Evolutionary conservation across 1,140 invertebrate genomes (phyloP).

Genomic region (Colletes latitarsis): DNA sequence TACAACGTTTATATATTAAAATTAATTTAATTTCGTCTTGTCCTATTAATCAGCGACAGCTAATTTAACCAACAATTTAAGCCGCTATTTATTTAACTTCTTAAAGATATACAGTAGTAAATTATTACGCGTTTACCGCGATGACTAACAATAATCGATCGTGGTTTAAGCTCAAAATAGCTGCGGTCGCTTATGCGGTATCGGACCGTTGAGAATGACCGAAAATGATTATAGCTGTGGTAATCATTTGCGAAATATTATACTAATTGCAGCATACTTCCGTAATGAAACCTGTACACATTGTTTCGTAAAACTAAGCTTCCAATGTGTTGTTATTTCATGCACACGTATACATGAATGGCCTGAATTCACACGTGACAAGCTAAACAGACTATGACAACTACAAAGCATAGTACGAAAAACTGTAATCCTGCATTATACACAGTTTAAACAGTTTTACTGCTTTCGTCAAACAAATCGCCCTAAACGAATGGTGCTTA

Average conservation of each 20-base stretch:
- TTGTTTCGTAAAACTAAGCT: not conserved
- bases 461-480: no score
- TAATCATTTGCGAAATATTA: constrained; percentile 5
- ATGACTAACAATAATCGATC: not conserved
- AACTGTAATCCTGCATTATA: no score
- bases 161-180: constrained; percentile 1
- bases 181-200: constrained; percentile 3
- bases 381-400: not conserved
- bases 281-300: not conserved
- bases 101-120: not conserved
- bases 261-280: constrained; percentile 8
- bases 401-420: no score
- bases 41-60: not conserved
- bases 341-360: not conserved
- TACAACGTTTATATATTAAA: not conserved
- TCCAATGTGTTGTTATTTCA: not conserved
- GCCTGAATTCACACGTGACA: not conserved
- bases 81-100: not conserved
- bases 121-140: not conserved
- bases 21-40: not conserved
- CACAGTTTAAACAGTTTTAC: no score
- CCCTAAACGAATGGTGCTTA: no score
- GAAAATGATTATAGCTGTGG: not conserved
- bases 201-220: not conserved
- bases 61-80: not conserved